A percentile compares a stretch with the other conserved stretches of the same genome.
These are phyloP conservation scores for Chunga burmeisteri DNA, from an alignment of 2,113 vertebrate species.

Conservation along the genomic window DNA sequence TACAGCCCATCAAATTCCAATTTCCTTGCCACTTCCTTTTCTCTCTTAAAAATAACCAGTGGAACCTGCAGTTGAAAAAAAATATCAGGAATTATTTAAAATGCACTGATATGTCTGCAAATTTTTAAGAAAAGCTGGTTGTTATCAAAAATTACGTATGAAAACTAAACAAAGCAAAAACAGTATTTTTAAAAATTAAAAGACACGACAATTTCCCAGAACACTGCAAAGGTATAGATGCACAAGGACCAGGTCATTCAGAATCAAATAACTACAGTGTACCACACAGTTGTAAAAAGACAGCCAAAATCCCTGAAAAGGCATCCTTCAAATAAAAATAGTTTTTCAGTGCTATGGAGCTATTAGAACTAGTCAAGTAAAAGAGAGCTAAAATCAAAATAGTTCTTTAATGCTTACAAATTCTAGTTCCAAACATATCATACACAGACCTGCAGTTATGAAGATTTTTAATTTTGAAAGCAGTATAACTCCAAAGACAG, in stretches of 20 bases:
- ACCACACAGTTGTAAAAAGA: not conserved
- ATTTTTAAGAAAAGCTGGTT: not conserved
- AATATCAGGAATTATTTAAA: not conserved
- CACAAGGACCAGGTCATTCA: not conserved
- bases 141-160: not conserved
- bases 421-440: not conserved
- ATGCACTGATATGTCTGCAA: not conserved
- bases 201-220: not conserved
- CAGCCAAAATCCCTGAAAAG: not conserved
- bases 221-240: not conserved
- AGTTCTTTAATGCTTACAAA: not conserved
- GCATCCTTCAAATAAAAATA: not conserved
- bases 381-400: not conserved
- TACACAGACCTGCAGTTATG: not conserved
- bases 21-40: conserved; percentile 96
- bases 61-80: conserved; percentile 80
- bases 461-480: not conserved
- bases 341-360: not conserved
- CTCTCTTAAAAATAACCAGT: conserved; percentile 94
- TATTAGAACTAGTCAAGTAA: not conserved
- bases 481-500: not conserved
- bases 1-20: conserved; percentile 96
- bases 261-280: not conserved
- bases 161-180: not conserved
- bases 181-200: not conserved